Base-by-base conservation (phyloP, 2,797 vertebrate species). In the Onychomys torridus region DNA sequence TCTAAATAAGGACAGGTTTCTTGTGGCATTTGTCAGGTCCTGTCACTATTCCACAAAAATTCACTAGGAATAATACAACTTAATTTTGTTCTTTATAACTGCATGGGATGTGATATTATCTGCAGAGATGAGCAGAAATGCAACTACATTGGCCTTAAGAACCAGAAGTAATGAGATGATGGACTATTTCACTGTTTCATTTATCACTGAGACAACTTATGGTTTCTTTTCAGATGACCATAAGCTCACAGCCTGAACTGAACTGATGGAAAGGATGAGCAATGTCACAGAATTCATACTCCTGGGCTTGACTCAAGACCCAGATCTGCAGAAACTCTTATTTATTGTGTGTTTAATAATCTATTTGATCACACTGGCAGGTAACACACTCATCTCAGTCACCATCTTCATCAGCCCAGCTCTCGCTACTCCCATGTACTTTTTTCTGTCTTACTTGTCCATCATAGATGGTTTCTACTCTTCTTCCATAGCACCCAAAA, bases 301-400 rank as follows among this genome's bases (percentile, higher is more conserved):
- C 0, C 78, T 96, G 49, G 95, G 97, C 3, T 49, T 97, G 37
- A 95, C 95, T 10, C 89, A 67, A 73, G 67, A 95, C 32, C 86
- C 91, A 86, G 16, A 83, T 40, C 10, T 95, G 9, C 67, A 77
- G 78, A 92, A 90, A 55, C 0, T 95, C 73, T 78, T 95, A 16
- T 81, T 84, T 37, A 16, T 17, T 25, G n/a, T 91, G 8, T 76
- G 96, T 69, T 69, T 92, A 69, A 5, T 89, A 3, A 21, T 17
- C 55, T 98, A 96, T 19, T 16, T 95, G 73, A 34, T 67, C 32
- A 96, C 89, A 25, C 8, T 98, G 90, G 52, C 85, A 81, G 97
- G 98, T 14, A 98, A 98, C 46, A 59, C 90, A 23, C 43, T 98
- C 85, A 97, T 98, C 52, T 93, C 97, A 0, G 4, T 98, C 65